Base-by-base conservation (phyloP, 1,140 invertebrate genomes). In the Drosophila insularis region DNA sequence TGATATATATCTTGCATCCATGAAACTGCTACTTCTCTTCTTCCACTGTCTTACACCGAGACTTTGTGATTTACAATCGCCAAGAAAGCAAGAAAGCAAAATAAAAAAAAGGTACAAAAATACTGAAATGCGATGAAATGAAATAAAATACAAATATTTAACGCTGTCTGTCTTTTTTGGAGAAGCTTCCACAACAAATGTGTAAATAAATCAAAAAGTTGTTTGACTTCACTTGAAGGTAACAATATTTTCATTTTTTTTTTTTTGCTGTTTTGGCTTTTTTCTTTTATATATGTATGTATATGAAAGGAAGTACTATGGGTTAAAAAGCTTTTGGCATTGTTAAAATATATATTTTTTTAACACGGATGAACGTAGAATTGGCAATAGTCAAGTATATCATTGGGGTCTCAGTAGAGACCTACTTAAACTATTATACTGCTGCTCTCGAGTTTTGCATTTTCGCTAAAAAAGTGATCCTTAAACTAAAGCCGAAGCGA, bases 21-120 rank as follows among this genome's bases (percentile, higher is more conserved):
- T 58, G 32, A 71, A 46, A 40, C 55, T 59, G 58, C 67, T 74
- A 50, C 78, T 62, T 14, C 43, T 68, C 35, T 40, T 14, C 54
- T 68, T 63, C 32, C 59, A 40, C 63, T 60, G 59, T 69, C 40
- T 56, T 17, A 65, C 4, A 50, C 40, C 43, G 43, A 43, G n/a
- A 32, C 31, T 50, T 7, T 50, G 53, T 86, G 78, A 86, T 86
- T 85, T 86, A 81, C 74, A 84, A 67, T 54, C 32, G 46, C 54
- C 61, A 13, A 60, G 74, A 74, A 63, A 58, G 62, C 65, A 37
- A 50, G 32, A 63, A 50, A 71, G 21, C 13, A 54, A 65, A 40
- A 46, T 8, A 62, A 64, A 37, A 35, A 46, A 63, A 55, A 72
- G 21, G 17, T 39, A 65, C 19, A 43, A 56, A 53, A 21, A 0